These are phyloP conservation scores for Clavelina lepadiformis DNA, from an alignment of 23 tunicate species.

Conservation along the genomic window DNA sequence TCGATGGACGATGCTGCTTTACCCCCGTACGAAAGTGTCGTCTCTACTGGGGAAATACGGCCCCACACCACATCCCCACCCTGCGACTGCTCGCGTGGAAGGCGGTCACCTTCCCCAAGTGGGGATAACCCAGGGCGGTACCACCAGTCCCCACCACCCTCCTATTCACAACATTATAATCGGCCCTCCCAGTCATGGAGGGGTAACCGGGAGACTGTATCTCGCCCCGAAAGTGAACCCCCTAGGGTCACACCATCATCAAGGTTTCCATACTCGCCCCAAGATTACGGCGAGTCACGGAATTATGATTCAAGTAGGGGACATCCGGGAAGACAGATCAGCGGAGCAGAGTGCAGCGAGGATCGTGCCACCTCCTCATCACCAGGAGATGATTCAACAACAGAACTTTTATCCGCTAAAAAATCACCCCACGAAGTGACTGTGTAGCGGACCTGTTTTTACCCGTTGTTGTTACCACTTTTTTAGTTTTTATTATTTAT, in stretches of 20 bases:
- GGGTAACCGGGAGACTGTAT: neutral
- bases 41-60: neutral
- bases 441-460: too few species aligned
- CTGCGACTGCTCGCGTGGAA: conserved; percentile 38
- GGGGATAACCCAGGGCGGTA: conserved; percentile 14
- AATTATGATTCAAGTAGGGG: neutral
- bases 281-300: neutral
- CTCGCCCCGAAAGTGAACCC: neutral
- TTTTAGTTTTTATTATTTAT: neutral
- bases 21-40: conserved; percentile 89
- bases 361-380: conserved; percentile 2
- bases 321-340: neutral
- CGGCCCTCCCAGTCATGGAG: conserved; percentile 29
- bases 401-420: conserved; percentile 8
- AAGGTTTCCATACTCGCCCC: neutral
- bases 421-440: conserved; percentile 11
- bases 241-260: neutral
- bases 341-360: neutral
- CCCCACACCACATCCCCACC: conserved; percentile 8
- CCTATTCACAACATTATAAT: conserved; percentile 57
- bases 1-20: conserved; percentile 23
- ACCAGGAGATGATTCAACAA: conserved; percentile 9
- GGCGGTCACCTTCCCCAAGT: conserved; percentile 13
- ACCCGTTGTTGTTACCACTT: too few species aligned
- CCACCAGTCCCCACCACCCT: conserved; percentile 83